Evolutionary conservation across 2,797 vertebrate genomes (phyloP), one percentile per base, ranked within the genome.

Genomic region (Micrastur ruficollis): DNA sequence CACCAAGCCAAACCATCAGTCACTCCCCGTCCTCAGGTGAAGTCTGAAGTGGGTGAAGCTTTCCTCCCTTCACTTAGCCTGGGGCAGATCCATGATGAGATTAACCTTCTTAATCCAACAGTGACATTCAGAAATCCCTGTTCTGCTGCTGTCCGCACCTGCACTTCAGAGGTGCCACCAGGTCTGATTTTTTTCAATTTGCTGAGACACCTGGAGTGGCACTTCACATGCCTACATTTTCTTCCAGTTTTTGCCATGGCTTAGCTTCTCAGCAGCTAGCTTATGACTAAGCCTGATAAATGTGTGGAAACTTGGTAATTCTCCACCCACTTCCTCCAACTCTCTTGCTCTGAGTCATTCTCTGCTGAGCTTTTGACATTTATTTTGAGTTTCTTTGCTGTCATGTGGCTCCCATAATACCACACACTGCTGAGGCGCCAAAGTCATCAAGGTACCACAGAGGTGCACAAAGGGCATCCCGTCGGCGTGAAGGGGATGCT

Each of bases 231-330:
- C 84, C 59, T 85, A 82, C n/a, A 8, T 44, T 71, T 81, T 55
- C 75, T 89, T 44, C 46, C 50, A 32, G 18, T 53, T 91, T 97
- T 86, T 95, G 63, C 81, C 71, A 59, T 52, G 63, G 71, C 42
- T 91, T 76, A 56, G 55, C 74, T 97, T 89, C 92, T 94, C 84
- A 89, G 92, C 86, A 97, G 89, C 15, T 71, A 86, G 86, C 82
- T 94, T 95, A 89, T 96, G 95, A 97, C 95, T 97, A 93, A 96
- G 78, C 89, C 86, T 67, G 94, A 84, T 84, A 92, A 86, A 93
- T 90, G 86, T 95, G 93, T 95, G 81, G 95, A 96, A 96, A 96
- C 90, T 96, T 95, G 63, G 74, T 95, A 93, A 91, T 95, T 92
- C 93, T 93, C 90, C 93, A 92, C 95, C 95, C 81, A 94, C 93